These are phyloP conservation scores for Ptyas mucosa DNA, from an alignment of 2,113 vertebrate genomes.

Conservation along the genomic window DNA sequence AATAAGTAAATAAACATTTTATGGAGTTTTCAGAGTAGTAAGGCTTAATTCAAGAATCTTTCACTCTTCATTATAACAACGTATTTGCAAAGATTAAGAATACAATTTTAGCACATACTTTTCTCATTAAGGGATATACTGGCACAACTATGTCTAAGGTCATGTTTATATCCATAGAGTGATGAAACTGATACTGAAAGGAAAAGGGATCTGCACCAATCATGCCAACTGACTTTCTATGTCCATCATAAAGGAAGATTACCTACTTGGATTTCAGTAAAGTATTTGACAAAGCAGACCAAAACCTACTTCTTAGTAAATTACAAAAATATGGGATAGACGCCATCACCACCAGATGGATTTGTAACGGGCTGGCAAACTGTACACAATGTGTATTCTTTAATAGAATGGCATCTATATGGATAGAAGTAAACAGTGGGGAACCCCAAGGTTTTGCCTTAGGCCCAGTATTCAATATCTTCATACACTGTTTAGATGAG, in stretches of 20 bases:
- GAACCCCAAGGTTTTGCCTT: not conserved
- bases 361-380: not conserved
- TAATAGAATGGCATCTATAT: not conserved
- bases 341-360: not conserved
- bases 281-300: not conserved
- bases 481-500: not conserved
- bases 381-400: not conserved
- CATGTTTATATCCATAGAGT: not conserved
- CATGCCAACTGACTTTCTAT: not conserved
- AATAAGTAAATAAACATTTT: not conserved
- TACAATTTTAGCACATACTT: not conserved
- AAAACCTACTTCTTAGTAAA: not conserved
- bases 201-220: not conserved
- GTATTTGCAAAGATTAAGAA: not conserved
- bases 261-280: not conserved
- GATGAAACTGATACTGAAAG: not conserved
- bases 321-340: not conserved
- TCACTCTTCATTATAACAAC: not conserved
- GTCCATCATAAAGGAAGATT: not conserved
- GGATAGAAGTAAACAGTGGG: not conserved
- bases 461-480: not conserved
- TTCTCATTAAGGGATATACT: not conserved
- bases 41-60: not conserved
- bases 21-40: not conserved
- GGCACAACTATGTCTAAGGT: not conserved